Conservation (phyloP, 2,797 vertebrate species). For the Spinibarbus caldwelli region DNA sequence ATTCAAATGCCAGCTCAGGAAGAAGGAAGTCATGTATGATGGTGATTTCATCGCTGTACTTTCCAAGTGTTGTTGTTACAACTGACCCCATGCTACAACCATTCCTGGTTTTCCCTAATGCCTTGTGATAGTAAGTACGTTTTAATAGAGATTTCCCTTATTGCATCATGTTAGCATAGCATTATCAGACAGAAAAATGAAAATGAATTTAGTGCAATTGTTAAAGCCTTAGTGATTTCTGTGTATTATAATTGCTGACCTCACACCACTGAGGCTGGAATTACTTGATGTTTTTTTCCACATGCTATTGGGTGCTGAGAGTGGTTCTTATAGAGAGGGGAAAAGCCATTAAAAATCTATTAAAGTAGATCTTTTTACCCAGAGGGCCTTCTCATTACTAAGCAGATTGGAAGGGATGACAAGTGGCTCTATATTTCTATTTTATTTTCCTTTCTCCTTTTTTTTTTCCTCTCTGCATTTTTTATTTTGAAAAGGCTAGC, state of each 20-base stretch:
- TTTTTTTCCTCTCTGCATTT: slow-evolving; percentile 56
- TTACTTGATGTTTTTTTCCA: slow-evolving; percentile 65
- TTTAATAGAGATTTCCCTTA: slow-evolving; percentile 54
- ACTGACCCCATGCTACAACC: not conserved
- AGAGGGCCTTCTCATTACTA: slow-evolving; percentile 74
- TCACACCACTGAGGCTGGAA: slow-evolving; percentile 67
- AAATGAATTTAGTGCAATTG: slow-evolving; percentile 60
- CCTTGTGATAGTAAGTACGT: slow-evolving; percentile 36
- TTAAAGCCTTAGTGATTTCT: slow-evolving; percentile 65
- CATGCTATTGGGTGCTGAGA: slow-evolving; percentile 68
- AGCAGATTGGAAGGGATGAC: slow-evolving; percentile 72
- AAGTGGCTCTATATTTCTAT: slow-evolving; percentile 70
- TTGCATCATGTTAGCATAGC: slow-evolving; percentile 55
- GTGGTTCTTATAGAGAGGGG: slow-evolving; percentile 64
- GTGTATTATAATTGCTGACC: slow-evolving; percentile 72
- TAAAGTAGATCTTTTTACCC: slow-evolving; percentile 76
- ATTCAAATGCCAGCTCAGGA: not conserved
- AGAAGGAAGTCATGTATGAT: not conserved
- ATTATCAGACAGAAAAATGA: slow-evolving; percentile 41
- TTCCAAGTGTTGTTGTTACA: not conserved
- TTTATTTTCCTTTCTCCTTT: slow-evolving; percentile 59
- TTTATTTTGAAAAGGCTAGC: slow-evolving; percentile 56
- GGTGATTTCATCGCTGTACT: not conserved
- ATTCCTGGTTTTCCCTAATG: not conserved
- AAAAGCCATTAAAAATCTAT: slow-evolving; percentile 79